These are phyloP conservation scores for Trypoxylus dichotomus DNA, from an alignment of 1,140 invertebrate species.

Conservation along the genomic window DNA sequence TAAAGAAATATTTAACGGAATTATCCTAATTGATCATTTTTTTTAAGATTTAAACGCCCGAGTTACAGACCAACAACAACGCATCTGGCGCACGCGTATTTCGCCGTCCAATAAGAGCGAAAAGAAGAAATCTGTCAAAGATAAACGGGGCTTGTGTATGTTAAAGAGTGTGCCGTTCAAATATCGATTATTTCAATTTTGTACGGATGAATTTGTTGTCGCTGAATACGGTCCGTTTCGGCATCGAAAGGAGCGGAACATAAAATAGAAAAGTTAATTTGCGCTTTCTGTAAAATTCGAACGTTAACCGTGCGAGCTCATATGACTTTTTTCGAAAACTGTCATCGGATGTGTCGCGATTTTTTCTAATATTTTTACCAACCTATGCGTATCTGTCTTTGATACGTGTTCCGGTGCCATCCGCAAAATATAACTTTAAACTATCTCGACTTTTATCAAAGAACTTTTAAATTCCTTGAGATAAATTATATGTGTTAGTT, in stretches of 20 bases:
- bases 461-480: background rate
- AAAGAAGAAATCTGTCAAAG: slow-evolving; percentile 28
- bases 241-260: background rate
- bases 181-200: slow-evolving; percentile 33
- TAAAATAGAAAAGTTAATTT: background rate
- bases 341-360: background rate
- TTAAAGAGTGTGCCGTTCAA: slow-evolving; percentile 27
- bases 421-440: background rate
- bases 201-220: background rate
- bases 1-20: too few relatives aligned
- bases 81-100: background rate
- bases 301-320: background rate
- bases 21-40: background rate
- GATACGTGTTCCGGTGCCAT: background rate
- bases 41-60: background rate
- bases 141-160: slow-evolving; percentile 32
- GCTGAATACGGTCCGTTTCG: background rate
- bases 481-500: slow-evolving; percentile 2
- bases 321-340: slow-evolving; percentile 8
- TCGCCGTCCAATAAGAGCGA: slow-evolving; percentile 1
- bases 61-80: background rate
- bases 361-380: slow-evolving; percentile 12
- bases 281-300: slow-evolving; percentile 12
- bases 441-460: background rate
- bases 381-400: background rate